Evolutionary conservation across 2,888 invertebrate genomes (phyloP).

Genomic region (Cheilosia scutellata): DNA sequence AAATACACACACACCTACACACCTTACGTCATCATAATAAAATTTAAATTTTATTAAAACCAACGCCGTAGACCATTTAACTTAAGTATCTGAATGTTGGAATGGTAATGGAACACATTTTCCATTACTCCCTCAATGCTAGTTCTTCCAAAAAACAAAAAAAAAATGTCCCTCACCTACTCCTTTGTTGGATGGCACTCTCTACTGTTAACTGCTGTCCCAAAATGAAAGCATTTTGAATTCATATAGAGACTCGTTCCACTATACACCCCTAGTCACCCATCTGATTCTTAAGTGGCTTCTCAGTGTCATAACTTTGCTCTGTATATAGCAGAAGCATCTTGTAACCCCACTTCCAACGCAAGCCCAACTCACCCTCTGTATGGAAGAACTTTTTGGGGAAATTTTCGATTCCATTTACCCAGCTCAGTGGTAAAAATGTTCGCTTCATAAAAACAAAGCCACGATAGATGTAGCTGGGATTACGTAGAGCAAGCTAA

Average conservation of each 20-base stretch:
- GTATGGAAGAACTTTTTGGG: conserved; percentile 1
- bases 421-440: conserved; percentile 23
- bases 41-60: conserved; percentile 59
- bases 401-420: conserved; percentile 29
- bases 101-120: conserved; percentile 49
- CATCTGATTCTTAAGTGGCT: conserved; percentile 49
- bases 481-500: conserved; percentile 53
- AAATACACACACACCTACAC: background rate
- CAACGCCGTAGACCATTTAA: conserved; percentile 55
- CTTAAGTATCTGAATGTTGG: conserved; percentile 32
- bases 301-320: conserved; percentile 20
- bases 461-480: conserved; percentile 52
- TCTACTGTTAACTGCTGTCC: conserved; percentile 2
- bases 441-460: conserved; percentile 61
- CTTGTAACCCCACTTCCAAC: conserved; percentile 4
- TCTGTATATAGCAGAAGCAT: conserved; percentile 8
- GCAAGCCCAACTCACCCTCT: background rate
- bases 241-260: conserved; percentile 23
- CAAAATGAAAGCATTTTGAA: conserved; percentile 27
- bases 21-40: conserved; percentile 29
- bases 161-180: background rate
- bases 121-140: conserved; percentile 41
- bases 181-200: conserved; percentile 1
- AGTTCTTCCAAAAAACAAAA: conserved; percentile 5
- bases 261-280: conserved; percentile 5